Percentiles rank a stretch among this genome's conserved stretches.
Conservation (phyloP, 2,113 vertebrate species). For the Platichthys stellatus region DNA sequence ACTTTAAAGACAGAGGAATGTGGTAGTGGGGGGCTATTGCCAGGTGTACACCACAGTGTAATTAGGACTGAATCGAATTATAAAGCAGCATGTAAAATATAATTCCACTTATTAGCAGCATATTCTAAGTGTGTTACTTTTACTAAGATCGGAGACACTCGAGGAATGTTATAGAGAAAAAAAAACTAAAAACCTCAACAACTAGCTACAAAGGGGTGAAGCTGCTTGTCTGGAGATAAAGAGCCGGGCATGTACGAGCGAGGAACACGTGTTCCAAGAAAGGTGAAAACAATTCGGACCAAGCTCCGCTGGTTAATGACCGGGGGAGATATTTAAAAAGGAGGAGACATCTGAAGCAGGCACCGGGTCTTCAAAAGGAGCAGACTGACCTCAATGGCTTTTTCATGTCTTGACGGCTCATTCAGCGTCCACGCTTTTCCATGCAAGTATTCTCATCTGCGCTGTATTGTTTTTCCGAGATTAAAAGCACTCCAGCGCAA, state of each 20-base stretch:
- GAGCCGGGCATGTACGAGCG: constrained; percentile 20
- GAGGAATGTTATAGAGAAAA: constrained; percentile 28
- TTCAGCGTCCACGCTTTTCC: constrained; percentile 35
- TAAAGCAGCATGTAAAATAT: constrained; percentile 72
- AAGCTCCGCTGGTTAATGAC: constrained; percentile 53
- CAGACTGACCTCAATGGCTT: constrained; percentile 50
- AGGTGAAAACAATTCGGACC: constrained; percentile 62
- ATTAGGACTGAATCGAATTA: constrained; percentile 81
- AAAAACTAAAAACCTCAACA: background rate
- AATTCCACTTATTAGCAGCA: constrained; percentile 69
- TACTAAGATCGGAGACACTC: constrained; percentile 16
- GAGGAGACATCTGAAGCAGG: constrained; percentile 15
- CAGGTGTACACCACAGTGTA: constrained; percentile 80
- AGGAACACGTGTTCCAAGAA: constrained; percentile 46
- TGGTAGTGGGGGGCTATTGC: constrained; percentile 71
- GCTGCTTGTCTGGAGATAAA: constrained; percentile 60
- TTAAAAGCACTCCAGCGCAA: constrained; percentile 67
- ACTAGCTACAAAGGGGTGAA: constrained; percentile 60
- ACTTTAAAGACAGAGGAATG: constrained; percentile 80
- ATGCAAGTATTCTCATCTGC: constrained; percentile 43
- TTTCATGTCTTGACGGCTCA: constrained; percentile 53
- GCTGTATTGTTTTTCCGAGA: constrained; percentile 26
- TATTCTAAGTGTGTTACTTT: constrained; percentile 49
- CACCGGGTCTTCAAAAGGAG: constrained; percentile 49
- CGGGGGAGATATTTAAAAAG: constrained; percentile 18